phyloP scores from a whole-genome alignment of 2,797 vertebrate species.

The Arctocebus calabarensis region DNA sequence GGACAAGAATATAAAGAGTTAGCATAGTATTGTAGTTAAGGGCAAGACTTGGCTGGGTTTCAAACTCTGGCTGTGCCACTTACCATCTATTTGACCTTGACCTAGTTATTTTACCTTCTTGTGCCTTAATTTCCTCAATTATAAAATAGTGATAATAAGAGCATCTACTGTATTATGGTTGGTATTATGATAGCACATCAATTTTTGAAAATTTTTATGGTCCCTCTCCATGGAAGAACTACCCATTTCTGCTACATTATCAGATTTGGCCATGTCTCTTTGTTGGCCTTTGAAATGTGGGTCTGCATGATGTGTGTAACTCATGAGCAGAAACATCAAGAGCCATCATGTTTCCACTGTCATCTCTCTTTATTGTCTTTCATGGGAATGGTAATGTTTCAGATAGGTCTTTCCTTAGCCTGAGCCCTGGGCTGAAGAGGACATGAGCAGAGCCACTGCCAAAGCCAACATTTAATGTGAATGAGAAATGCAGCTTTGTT shows the following conservation, averaged over 20 bases:
- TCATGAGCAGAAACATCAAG: not conserved
- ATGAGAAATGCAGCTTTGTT: not conserved
- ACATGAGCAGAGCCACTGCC: not conserved
- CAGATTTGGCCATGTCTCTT: not conserved
- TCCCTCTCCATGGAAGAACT: not conserved
- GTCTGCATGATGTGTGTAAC: not conserved
- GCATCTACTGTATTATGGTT: not conserved
- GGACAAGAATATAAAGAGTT: not conserved
- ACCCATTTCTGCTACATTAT: not conserved
- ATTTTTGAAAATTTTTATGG: not conserved
- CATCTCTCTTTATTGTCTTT: not conserved
- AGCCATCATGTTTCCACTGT: not conserved
- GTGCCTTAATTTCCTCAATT: not conserved
- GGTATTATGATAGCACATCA: no score
- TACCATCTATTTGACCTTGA: not conserved
- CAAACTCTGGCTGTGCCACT: not conserved
- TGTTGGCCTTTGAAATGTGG: not conserved
- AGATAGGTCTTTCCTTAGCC: not conserved
- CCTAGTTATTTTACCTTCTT: not conserved
- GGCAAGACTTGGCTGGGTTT: not conserved
- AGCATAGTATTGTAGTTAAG: not conserved
- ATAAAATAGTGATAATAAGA: not conserved
- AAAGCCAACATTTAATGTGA: not conserved
- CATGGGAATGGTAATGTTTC: not conserved
- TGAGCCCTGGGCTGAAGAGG: not conserved